Conservation (phyloP, 2,113 vertebrate species). For the Cnemophilus loriae region DNA sequence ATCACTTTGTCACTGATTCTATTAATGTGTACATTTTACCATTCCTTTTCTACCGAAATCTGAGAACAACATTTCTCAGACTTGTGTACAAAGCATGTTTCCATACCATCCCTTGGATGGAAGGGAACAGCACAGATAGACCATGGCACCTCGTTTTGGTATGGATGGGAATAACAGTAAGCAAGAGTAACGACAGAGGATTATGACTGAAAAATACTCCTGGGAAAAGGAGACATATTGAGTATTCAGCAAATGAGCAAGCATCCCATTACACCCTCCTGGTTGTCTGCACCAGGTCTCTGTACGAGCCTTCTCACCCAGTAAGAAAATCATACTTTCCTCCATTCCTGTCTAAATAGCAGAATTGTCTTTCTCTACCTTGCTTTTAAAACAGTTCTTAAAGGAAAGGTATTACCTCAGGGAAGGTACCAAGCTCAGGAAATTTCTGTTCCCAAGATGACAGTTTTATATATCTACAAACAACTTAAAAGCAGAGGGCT, state of each 20-base stretch:
- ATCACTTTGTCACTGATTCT: background rate
- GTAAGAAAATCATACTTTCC: background rate
- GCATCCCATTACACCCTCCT: background rate
- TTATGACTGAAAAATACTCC: background rate
- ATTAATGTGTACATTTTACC: background rate
- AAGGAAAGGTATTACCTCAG: constrained; percentile 1
- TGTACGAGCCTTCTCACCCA: background rate
- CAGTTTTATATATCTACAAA: constrained; percentile 9
- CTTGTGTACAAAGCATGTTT: background rate
- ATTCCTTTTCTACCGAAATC: background rate
- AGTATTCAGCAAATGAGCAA: background rate
- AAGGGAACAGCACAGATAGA: background rate
- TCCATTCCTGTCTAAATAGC: background rate
- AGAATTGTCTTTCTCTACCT: background rate
- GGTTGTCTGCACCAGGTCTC: background rate
- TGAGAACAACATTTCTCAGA: background rate
- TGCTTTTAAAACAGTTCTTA: background rate
- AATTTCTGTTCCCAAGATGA: background rate
- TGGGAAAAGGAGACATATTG: background rate
- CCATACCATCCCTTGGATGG: background rate
- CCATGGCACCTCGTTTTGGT: fast-evolving
- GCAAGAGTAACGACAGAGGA: background rate
- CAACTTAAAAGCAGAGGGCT: background rate
- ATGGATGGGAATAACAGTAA: background rate
- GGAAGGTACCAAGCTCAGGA: background rate